Conservation (phyloP, 2,797 vertebrate species). For the Chloroceryle inda region DNA sequence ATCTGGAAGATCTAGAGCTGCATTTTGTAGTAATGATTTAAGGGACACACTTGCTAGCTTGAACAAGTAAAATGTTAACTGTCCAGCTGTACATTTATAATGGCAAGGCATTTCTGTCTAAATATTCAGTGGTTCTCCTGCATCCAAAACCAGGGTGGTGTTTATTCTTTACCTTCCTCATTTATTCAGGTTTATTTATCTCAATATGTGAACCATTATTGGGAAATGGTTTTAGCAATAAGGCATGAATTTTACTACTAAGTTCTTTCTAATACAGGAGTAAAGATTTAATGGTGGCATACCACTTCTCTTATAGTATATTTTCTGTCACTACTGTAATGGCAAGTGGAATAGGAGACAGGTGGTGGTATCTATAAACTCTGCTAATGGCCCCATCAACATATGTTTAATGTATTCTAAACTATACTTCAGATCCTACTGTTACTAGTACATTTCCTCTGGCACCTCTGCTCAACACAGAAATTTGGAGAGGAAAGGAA, state of each 20-base stretch:
- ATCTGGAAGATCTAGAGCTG: fast-evolving
- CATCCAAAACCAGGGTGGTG: background rate
- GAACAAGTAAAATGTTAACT: background rate
- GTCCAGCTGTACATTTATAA: background rate
- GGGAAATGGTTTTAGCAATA: slow-evolving; percentile 37
- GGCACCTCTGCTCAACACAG: slow-evolving; percentile 84
- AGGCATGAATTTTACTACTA: slow-evolving; percentile 36
- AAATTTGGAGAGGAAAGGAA: slow-evolving; percentile 89
- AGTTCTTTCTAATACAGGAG: slow-evolving; percentile 56
- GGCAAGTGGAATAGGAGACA: slow-evolving; percentile 78
- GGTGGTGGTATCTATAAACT: slow-evolving; percentile 82
- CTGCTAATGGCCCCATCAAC: slow-evolving; percentile 80
- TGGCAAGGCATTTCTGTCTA: slow-evolving; percentile 5
- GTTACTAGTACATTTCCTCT: slow-evolving; percentile 83
- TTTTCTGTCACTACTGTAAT: slow-evolving; percentile 79
- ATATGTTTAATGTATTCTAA: slow-evolving; percentile 79
- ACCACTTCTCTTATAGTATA: slow-evolving; percentile 42
- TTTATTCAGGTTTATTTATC: slow-evolving; percentile 59
- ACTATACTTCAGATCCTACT: slow-evolving; percentile 81
- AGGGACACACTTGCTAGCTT: background rate
- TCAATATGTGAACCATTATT: slow-evolving; percentile 6
- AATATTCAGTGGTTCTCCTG: background rate
- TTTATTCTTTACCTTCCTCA: slow-evolving; percentile 9
- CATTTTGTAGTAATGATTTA: background rate
- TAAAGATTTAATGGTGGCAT: slow-evolving; percentile 74